phyloP scores from a whole-genome alignment of 2,113 vertebrate species.

The Boulengeromyrus knoepffleri region DNA sequence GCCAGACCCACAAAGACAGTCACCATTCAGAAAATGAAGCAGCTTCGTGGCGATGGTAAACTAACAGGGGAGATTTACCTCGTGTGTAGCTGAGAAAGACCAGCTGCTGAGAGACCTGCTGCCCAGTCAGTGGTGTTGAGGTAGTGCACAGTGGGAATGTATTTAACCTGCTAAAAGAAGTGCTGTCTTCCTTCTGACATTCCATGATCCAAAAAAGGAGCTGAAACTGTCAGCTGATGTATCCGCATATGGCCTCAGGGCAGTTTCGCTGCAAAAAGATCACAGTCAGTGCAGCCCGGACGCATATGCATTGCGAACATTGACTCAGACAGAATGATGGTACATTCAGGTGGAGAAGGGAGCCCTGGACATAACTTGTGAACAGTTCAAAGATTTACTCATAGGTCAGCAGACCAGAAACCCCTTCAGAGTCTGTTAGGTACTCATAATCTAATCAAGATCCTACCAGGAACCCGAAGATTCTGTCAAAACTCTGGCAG shows the following conservation, averaged over 20 bases:
- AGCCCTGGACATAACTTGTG: slow-evolving; percentile 20
- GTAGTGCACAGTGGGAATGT: slow-evolving; percentile 1
- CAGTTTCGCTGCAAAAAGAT: slow-evolving; percentile 18
- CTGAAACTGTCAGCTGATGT: slow-evolving; percentile 18
- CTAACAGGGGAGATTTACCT: not conserved
- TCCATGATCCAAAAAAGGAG: slow-evolving; percentile 3
- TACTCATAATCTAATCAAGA: not conserved
- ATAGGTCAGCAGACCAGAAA: slow-evolving; percentile 17
- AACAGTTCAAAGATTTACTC: slow-evolving; percentile 22
- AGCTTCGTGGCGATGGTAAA: slow-evolving; percentile 1
- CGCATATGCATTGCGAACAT: slow-evolving; percentile 1
- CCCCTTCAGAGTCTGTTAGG: slow-evolving; percentile 16
- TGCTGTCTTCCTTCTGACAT: not conserved
- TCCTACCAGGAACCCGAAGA: not conserved
- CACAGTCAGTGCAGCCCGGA: not conserved
- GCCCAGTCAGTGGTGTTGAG: slow-evolving; percentile 3
- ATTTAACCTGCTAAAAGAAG: not conserved
- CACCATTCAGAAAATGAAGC: not conserved
- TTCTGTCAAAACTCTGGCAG: not conserved
- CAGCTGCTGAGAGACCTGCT: slow-evolving; percentile 6
- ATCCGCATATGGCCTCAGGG: slow-evolving; percentile 4
- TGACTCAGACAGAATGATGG: slow-evolving; percentile 12
- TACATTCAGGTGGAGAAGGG: slow-evolving; percentile 12
- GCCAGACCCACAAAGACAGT: not conserved
- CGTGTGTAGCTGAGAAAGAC: not conserved